Conservation (phyloP, 2,888 invertebrate species). For the Octodonta nipae region DNA sequence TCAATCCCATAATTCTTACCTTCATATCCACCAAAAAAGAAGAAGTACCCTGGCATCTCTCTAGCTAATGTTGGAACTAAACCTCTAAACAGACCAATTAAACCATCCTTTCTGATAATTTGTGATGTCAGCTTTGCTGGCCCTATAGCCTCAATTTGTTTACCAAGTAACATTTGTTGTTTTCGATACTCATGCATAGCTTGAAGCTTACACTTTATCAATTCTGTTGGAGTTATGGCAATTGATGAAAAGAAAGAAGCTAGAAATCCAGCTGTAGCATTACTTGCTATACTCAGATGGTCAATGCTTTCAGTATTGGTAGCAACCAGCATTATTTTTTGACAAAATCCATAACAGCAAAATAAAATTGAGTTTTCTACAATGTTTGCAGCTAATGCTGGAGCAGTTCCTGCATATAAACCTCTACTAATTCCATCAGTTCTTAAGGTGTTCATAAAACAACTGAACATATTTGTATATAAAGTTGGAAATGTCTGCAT, state of each 20-base stretch:
- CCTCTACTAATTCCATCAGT: conserved; percentile 77
- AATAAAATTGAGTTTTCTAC: conserved; percentile 97
- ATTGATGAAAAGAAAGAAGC: conserved; percentile 96
- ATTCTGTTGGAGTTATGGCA: conserved; percentile 90
- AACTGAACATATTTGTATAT: conserved; percentile 70
- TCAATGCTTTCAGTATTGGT: conserved; percentile 40
- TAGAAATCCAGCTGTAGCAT: conserved; percentile 81
- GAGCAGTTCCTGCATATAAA: conserved; percentile 87
- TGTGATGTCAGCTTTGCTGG: conserved; percentile 56
- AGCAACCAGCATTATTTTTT: conserved; percentile 57
- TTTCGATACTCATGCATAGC: conserved; percentile 68
- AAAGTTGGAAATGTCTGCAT: conserved; percentile 92
- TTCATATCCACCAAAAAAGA: conserved; percentile 98
- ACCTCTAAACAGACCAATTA: conserved; percentile 74
- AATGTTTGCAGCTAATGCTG: conserved; percentile 89
- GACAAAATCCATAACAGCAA: conserved; percentile 89
- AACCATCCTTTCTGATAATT: conserved; percentile 62
- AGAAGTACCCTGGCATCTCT: conserved; percentile 99
- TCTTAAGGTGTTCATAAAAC: conserved; percentile 68
- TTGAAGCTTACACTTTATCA: conserved; percentile 93
- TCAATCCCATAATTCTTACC: conserved; percentile 32
- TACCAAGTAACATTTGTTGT: conserved; percentile 22
- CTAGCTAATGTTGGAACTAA: conserved; percentile 80
- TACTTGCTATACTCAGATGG: conserved; percentile 57
- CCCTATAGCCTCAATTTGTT: conserved; percentile 37